A percentile compares a stretch with the other conserved stretches of the same genome.
Evolutionary conservation across 2,888 invertebrate genomes (phyloP).

Genomic region (Scrobipalpa costella): DNA sequence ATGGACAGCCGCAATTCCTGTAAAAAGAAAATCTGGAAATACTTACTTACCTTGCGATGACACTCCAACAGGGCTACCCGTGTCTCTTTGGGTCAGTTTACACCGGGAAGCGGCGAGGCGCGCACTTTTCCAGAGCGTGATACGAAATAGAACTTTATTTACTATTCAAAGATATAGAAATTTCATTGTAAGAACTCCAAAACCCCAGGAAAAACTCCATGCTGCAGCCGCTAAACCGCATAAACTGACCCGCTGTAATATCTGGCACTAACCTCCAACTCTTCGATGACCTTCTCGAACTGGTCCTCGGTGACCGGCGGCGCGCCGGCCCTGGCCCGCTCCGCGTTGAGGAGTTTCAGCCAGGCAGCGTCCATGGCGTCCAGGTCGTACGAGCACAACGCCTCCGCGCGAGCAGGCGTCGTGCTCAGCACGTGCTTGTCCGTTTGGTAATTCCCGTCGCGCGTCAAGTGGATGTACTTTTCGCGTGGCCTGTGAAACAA

Average conservation of each 20-base stretch:
- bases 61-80: no score
- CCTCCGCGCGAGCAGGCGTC: slow-evolving; percentile 93
- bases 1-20: no score
- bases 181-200: no score
- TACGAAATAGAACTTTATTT: no score
- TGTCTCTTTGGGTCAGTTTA: no score
- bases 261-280: slow-evolving; percentile 86
- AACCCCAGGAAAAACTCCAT: no score
- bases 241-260: background rate
- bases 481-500: slow-evolving; percentile 87
- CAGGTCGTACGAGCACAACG: slow-evolving; percentile 96
- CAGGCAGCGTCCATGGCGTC: slow-evolving; percentile 96
- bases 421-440: slow-evolving; percentile 93
- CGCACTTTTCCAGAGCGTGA: no score
- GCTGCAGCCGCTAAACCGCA: no score
- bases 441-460: slow-evolving; percentile 91
- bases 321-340: slow-evolving; percentile 89
- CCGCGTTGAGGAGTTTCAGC: slow-evolving; percentile 93
- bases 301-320: slow-evolving; percentile 90
- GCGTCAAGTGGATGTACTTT: slow-evolving; percentile 94
- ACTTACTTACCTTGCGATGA: no score
- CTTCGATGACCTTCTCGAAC: slow-evolving; percentile 94
- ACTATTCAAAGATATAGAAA: no score
- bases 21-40: no score
- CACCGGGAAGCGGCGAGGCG: no score